Evolutionary conservation across 2,888 invertebrate species (phyloP).

Genomic region (Polydrusus pterygomalis): DNA sequence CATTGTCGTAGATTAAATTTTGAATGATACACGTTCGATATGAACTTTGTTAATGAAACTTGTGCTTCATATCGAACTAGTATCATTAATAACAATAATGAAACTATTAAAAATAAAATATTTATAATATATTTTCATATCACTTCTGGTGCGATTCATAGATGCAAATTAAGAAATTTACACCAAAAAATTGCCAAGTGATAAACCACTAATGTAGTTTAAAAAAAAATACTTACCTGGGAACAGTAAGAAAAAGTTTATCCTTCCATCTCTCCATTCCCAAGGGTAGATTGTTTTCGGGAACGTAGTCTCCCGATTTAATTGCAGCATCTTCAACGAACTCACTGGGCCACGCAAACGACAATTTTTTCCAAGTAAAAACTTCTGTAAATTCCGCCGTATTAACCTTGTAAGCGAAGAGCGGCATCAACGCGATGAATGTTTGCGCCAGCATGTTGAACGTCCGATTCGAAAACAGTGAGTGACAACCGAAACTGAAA

Average conservation of each 20-base stretch:
- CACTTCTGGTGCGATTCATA: too few relatives aligned
- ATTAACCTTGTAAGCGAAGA: conserved; percentile 61
- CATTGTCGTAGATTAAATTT: too few relatives aligned
- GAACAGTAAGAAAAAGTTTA: conserved; percentile 82
- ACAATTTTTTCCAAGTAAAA: conserved; percentile 82
- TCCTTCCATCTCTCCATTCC: conserved; percentile 83
- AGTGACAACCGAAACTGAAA: background rate
- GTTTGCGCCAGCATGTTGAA: conserved; percentile 36
- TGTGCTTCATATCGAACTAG: too few relatives aligned
- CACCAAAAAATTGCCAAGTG: too few relatives aligned
- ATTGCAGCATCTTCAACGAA: conserved; percentile 78
- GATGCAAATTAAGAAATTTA: too few relatives aligned
- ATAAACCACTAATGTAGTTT: too few relatives aligned
- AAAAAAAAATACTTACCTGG: conserved; percentile 72
- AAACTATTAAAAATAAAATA: too few relatives aligned
- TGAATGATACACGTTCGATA: too few relatives aligned
- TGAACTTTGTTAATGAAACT: too few relatives aligned
- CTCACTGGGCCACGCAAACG: conserved; percentile 80
- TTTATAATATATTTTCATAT: too few relatives aligned
- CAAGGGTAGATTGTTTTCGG: conserved; percentile 80
- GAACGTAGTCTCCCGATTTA: conserved; percentile 77
- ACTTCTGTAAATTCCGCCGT: conserved; percentile 62
- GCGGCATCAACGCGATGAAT: conserved; percentile 31
- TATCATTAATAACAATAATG: too few relatives aligned
- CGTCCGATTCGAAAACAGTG: conserved; percentile 11